Percentiles rank a stretch among this genome's conserved stretches.
phyloP scores from a whole-genome alignment of 2,797 vertebrate genomes.

The Dipus sagitta region DNA sequence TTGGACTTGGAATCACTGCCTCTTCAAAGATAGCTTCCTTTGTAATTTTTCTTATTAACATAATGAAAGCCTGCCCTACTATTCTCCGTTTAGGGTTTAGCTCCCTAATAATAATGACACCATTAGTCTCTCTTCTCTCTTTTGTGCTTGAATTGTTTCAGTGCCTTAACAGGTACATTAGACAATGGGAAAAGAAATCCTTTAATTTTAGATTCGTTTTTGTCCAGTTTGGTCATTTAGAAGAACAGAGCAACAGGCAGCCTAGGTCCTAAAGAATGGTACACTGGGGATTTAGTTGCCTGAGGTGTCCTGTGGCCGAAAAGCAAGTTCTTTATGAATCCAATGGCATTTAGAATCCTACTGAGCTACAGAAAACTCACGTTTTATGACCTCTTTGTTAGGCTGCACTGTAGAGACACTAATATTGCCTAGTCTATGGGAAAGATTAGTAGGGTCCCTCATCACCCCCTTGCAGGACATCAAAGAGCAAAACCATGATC shows the following conservation, averaged over 20 bases:
- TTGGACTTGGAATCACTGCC: conserved; percentile 46
- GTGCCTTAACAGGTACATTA: conserved; percentile 36
- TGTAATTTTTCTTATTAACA: conserved; percentile 63
- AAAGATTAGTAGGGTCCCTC: conserved; percentile 43
- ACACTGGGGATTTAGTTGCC: conserved; percentile 39
- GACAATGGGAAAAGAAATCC: conserved; percentile 43
- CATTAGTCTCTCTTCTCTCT: conserved; percentile 49
- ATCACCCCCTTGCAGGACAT: neutral
- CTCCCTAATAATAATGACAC: conserved; percentile 64
- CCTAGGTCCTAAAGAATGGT: conserved; percentile 8
- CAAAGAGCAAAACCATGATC: conserved; percentile 36
- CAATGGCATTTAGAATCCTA: conserved; percentile 54
- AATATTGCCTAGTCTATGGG: conserved; percentile 41
- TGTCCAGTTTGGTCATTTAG: conserved; percentile 49
- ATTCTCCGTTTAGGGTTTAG: conserved; percentile 52
- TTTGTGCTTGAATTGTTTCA: conserved; percentile 53
- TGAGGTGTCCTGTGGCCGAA: conserved; percentile 8
- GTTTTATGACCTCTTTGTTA: conserved; percentile 67
- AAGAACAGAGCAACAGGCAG: conserved; percentile 46
- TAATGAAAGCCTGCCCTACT: conserved; percentile 47
- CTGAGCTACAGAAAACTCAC: conserved; percentile 53
- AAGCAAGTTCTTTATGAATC: conserved; percentile 72
- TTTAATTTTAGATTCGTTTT: conserved; percentile 57
- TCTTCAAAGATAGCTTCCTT: conserved; percentile 52
- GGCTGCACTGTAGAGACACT: conserved; percentile 50